Evolutionary conservation across 2,888 invertebrate genomes (phyloP), one percentile per base, ranked within the genome.

Genomic region (Pecten maximus): DNA sequence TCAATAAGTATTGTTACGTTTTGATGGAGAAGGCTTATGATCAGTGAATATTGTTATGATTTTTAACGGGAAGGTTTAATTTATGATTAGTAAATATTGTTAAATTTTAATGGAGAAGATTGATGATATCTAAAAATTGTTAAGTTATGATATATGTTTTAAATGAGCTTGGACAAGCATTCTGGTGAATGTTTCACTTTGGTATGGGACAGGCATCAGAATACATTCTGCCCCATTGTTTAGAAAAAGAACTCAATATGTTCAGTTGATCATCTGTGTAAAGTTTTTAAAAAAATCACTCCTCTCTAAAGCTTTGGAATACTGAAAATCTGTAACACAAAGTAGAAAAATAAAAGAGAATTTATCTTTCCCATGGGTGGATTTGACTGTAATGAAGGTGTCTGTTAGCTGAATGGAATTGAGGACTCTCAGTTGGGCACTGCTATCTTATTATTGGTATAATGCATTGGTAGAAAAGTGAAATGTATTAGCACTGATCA

Each of bases 331-430:
- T 35, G 74, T 74, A 74, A 74, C 28, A 74, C 74, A 28, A 74
- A 74, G 35, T 35, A 28, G 35, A 74, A 60, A 74, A 74, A 35
- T 74, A 28, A 74, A 74, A 74, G 74, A 74, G 23, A 28, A 35
- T 74, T 74, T 74, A 35, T 74, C 10, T 35, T 8, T 74, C 74
- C 74, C 74, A 28, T 8, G 74, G 74, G 74, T 74, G 10, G 35
- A 74, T 74, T 74, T 35, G 35, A 74, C 74, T 74, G 74, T 74
- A 74, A 74, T 35, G 35, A 74, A 74, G 74, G 4, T 74, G 74
- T 74, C 74, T 74, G 74, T 74, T 35, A 74, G 74, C 74, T 19
- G 0, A 2, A 23, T 28, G 74, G 74, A 28, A 19, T 74, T 74
- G 35, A 35, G 74, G 74, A 3, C 74, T 10, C 74, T 10, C 35